Percentiles rank a stretch among this genome's conserved stretches.
Evolutionary conservation across 2,888 invertebrate genomes (phyloP).

Genomic region (Oxyscelio sp.): DNA sequence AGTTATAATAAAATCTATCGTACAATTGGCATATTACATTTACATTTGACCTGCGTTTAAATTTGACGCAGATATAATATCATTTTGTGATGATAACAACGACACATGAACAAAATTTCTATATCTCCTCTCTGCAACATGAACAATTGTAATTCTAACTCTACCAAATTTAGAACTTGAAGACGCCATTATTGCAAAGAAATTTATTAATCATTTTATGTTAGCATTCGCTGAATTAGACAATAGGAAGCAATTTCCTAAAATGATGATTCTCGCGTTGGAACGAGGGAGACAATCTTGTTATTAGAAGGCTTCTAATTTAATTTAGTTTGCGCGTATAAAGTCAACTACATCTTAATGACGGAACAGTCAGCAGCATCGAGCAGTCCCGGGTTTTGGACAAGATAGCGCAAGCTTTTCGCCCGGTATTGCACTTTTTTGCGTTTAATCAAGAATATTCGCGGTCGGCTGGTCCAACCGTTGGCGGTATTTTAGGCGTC

Average conservation of each 20-base stretch:
- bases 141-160: too few species aligned
- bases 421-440: conserved; percentile 79
- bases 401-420: conserved; percentile 51
- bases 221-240: conserved; percentile 29
- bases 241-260: conserved; percentile 52
- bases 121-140: too few species aligned
- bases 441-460: conserved; percentile 88
- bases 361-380: conserved; percentile 74
- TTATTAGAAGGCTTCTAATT: conserved; percentile 59
- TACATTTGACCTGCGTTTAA: too few species aligned
- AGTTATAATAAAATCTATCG: too few species aligned
- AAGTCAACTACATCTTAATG: conserved; percentile 80
- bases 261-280: conserved; percentile 42
- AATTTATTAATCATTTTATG: conserved; percentile 48
- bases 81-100: too few species aligned
- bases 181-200: background rate
- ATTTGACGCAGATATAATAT: too few species aligned
- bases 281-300: conserved; percentile 46
- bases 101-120: too few species aligned
- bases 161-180: too few species aligned
- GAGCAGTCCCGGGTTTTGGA: conserved; percentile 61
- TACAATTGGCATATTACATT: too few species aligned
- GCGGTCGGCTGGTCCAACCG: conserved; percentile 83
- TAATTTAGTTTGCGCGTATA: conserved; percentile 82
- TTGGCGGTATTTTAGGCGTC: conserved; percentile 77